Conservation (phyloP, 2,888 invertebrate genomes). For the Pterostichus madidus region DNA sequence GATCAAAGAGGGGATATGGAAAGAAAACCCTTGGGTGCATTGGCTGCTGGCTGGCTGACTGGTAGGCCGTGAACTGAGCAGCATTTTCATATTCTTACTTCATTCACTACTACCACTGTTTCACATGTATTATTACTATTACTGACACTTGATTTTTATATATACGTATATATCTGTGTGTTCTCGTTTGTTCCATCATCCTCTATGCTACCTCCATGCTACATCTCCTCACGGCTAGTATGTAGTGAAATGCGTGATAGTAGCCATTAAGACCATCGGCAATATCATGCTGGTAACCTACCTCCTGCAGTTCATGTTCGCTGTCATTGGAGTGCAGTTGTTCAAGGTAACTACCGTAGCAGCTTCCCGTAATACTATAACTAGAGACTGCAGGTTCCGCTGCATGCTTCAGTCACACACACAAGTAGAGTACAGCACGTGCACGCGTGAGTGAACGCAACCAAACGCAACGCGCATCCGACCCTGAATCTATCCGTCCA, state of each 20-base stretch:
- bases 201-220: conserved; percentile 72
- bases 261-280: conserved; percentile 99
- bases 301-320: conserved; percentile 99
- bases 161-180: conserved; percentile 63
- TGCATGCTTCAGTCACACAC: conserved; percentile 63
- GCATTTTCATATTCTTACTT: conserved; percentile 54
- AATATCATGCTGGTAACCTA: conserved; percentile 99
- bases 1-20: conserved; percentile 7
- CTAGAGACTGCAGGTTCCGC: conserved; percentile 62
- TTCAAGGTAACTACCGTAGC: conserved; percentile 91
- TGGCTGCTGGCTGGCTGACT: conserved; percentile 66
- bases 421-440: conserved; percentile 55
- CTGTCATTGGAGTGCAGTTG: conserved; percentile 99
- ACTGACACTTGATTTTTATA: conserved; percentile 58
- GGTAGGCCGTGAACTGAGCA: conserved; percentile 63
- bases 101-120: conserved; percentile 52
- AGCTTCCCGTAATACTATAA: conserved; percentile 66
- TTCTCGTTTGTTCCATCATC: conserved; percentile 76
- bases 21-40: conserved; percentile 67
- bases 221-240: conserved; percentile 83
- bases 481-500: not conserved
- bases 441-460: conserved; percentile 58
- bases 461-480: conserved; percentile 25
- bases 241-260: conserved; percentile 99
- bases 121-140: conserved; percentile 55